phyloP scores from a whole-genome alignment of 2,888 invertebrate species.

The Dyspetes luteomarginatus region DNA sequence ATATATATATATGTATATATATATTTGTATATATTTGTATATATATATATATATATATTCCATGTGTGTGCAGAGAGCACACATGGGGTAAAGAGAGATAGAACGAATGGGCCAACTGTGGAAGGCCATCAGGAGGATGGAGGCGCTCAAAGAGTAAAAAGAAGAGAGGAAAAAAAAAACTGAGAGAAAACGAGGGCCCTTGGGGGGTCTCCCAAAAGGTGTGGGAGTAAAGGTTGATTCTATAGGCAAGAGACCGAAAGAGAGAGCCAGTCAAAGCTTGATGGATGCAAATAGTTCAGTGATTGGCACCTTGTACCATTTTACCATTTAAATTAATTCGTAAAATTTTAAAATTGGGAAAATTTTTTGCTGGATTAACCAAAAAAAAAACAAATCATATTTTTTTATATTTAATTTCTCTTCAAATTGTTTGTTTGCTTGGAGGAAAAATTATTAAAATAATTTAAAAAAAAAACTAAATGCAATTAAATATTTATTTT shows the following conservation, averaged over 20 bases:
- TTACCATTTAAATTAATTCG: too few species aligned
- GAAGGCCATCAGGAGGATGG: conserved; percentile 42
- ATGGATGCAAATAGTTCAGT: not conserved
- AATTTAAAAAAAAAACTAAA: too few species aligned
- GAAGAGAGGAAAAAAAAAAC: conserved; percentile 59
- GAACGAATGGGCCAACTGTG: conserved; percentile 49
- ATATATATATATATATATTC: not conserved
- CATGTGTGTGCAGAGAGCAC: conserved; percentile 64
- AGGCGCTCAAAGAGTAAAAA: conserved; percentile 61
- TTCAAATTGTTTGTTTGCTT: too few species aligned
- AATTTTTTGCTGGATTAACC: too few species aligned
- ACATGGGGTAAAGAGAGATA: conserved; percentile 54
- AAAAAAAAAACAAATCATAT: too few species aligned
- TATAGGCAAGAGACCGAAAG: conserved; percentile 23
- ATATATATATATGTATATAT: not conserved
- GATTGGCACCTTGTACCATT: not conserved
- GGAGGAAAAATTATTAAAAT: too few species aligned
- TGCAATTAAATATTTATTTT: too few species aligned
- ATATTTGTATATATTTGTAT: not conserved
- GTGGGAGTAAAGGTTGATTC: conserved; percentile 44
- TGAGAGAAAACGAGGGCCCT: conserved; percentile 60
- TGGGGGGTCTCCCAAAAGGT: conserved; percentile 41
- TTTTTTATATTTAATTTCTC: too few species aligned
- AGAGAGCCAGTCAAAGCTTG: not conserved
- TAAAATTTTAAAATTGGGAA: too few species aligned